Evolutionary conservation across 1,140 invertebrate genomes (phyloP).

Genomic region (Phenacoccus solenopsis): DNA sequence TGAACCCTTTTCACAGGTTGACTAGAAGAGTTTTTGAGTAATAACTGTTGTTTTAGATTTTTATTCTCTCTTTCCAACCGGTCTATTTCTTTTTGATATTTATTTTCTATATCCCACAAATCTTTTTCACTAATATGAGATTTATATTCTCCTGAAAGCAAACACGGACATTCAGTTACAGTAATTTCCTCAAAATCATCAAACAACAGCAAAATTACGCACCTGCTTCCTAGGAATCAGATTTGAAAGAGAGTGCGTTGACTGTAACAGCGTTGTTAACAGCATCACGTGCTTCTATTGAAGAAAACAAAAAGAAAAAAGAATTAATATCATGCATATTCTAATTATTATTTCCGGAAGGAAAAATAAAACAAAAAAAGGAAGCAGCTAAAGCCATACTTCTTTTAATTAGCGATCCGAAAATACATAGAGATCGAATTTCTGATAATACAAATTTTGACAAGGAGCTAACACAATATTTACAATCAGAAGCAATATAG

Average conservation of each 20-base stretch:
- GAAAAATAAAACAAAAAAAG: not conserved
- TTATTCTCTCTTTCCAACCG: constrained; percentile 93
- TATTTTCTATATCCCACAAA: constrained; percentile 78
- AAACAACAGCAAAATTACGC: too few relatives aligned
- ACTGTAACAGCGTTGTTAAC: not conserved
- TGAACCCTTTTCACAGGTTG: constrained; percentile 22
- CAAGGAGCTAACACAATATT: not conserved
- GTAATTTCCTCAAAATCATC: too few relatives aligned
- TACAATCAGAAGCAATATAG: not conserved
- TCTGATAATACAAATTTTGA: too few relatives aligned
- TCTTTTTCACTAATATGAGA: constrained; percentile 77
- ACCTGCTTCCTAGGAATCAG: not conserved
- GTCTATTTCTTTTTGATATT: constrained; percentile 90
- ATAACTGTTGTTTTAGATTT: constrained; percentile 82
- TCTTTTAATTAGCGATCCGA: too few relatives aligned
- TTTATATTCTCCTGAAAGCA: not conserved
- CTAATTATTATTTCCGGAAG: too few relatives aligned
- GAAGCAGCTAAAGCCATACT: too few relatives aligned
- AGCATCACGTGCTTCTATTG: not conserved
- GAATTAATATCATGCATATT: not conserved
- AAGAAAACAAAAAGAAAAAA: not conserved
- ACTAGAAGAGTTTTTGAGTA: constrained; percentile 47
- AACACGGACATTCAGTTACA: too few relatives aligned
- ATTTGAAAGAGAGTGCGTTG: not conserved
- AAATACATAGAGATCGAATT: too few relatives aligned